These are phyloP conservation scores for Nephrotoma appendiculata DNA, from an alignment of 2,888 invertebrate species.

Conservation along the genomic window DNA sequence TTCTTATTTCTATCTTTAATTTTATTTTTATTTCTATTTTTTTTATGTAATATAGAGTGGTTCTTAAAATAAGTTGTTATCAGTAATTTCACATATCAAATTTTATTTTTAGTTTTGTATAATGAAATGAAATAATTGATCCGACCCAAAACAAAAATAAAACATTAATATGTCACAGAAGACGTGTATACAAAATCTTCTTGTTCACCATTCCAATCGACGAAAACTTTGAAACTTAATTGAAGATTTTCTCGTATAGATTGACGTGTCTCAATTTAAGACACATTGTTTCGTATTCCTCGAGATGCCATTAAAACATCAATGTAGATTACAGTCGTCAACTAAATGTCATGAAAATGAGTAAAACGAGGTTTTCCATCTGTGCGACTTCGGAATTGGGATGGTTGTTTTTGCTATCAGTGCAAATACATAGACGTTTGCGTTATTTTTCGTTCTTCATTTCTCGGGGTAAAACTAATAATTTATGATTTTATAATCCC, in stretches of 20 bases:
- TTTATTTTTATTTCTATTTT: not conserved
- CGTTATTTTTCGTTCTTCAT: not conserved
- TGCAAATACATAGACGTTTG: not conserved
- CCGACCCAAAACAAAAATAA: not conserved
- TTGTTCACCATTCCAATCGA: not conserved
- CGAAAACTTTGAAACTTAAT: not conserved
- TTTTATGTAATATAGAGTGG: not conserved
- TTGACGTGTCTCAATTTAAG: not conserved
- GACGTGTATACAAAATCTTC: not conserved
- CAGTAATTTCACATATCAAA: not conserved
- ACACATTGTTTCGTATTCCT: not conserved
- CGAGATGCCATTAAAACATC: not conserved
- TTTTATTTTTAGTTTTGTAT: not conserved
- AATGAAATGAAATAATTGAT: not conserved
- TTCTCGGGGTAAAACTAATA: not conserved
- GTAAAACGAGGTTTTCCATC: not conserved
- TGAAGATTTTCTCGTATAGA: not conserved
- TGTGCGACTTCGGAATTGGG: not conserved
- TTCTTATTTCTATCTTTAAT: not conserved
- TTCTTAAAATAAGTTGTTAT: not conserved
- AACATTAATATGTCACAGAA: not conserved
- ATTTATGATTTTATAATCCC: not conserved
- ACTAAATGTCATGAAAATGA: not conserved
- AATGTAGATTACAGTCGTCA: not conserved
- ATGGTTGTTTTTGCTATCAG: not conserved